Evolutionary conservation across 2,888 invertebrate genomes (phyloP).

Genomic region (Tyria jacobaeae): DNA sequence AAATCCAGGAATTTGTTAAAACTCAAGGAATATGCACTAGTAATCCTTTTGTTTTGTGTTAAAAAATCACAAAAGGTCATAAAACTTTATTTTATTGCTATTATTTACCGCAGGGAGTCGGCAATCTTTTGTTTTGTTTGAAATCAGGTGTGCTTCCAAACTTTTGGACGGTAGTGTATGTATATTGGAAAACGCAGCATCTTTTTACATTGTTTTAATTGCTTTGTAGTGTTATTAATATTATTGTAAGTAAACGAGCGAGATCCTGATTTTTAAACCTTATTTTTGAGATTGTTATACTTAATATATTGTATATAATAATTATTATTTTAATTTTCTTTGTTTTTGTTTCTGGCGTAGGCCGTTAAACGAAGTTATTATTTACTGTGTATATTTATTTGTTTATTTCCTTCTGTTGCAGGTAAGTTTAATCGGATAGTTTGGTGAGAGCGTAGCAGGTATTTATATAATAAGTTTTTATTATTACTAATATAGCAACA

Average conservation of each 20-base stretch:
- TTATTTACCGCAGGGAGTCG: too few species aligned
- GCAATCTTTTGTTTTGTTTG: too few species aligned
- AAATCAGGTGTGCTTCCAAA: too few species aligned
- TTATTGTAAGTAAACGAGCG: background rate
- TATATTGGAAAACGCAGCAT: background rate
- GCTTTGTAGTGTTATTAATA: background rate
- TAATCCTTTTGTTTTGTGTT: too few species aligned
- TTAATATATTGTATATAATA: too few species aligned
- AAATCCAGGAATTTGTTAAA: too few species aligned
- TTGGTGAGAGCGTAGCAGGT: slow-evolving; percentile 14
- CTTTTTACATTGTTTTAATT: background rate
- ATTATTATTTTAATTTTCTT: background rate
- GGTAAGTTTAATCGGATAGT: slow-evolving; percentile 52
- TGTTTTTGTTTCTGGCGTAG: background rate
- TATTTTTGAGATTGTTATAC: background rate
- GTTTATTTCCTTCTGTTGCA: slow-evolving; percentile 61
- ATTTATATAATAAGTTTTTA: slow-evolving; percentile 3
- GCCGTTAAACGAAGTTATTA: background rate
- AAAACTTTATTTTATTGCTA: background rate
- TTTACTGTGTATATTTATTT: slow-evolving; percentile 54
- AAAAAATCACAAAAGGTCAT: too few species aligned
- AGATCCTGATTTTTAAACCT: too few species aligned
- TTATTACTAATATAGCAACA: background rate
- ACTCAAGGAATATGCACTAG: too few species aligned
- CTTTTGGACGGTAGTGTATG: too few species aligned